Evolutionary conservation across 2,113 vertebrate genomes (phyloP).

Genomic region (Percopsis transmontana): DNA sequence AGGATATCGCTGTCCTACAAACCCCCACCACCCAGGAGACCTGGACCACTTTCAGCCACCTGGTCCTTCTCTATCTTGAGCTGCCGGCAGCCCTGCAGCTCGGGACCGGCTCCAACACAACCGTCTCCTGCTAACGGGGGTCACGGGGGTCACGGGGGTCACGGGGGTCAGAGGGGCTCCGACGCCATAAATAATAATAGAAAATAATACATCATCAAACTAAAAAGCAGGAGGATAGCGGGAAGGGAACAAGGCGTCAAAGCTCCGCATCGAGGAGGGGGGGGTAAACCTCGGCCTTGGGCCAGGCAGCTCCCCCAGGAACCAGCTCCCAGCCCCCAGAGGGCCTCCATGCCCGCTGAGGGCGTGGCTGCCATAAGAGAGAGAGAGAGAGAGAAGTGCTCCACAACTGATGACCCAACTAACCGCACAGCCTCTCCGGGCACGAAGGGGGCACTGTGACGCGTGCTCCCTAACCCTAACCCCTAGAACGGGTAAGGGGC

Average conservation of each 20-base stretch:
- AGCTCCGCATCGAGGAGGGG: conserved; percentile 26
- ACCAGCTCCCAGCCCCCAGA: conserved; percentile 27
- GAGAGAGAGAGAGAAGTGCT: no score
- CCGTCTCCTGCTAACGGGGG: not conserved
- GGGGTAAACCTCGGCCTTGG: conserved; percentile 41
- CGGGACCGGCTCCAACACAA: not conserved
- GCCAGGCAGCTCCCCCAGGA: conserved; percentile 25
- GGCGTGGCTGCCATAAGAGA: no score
- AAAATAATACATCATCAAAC: not conserved
- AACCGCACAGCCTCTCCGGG: no score
- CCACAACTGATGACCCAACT: no score
- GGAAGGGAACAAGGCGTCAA: conserved; percentile 34
- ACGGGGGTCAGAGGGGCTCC: no score
- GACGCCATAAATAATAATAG: no score
- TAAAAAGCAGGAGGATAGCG: conserved; percentile 26
- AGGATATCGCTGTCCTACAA: conserved; percentile 84
- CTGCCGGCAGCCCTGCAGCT: not conserved
- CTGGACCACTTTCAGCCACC: conserved; percentile 81
- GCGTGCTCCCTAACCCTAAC: no score
- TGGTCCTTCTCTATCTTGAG: conserved; percentile 54
- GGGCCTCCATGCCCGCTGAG: no score
- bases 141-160: not conserved
- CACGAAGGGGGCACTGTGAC: no score
- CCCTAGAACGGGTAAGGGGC: no score
- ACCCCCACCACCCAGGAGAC: conserved; percentile 74